phyloP scores from a whole-genome alignment of 2,797 vertebrate species.

The Ficedula albicollis region DNA sequence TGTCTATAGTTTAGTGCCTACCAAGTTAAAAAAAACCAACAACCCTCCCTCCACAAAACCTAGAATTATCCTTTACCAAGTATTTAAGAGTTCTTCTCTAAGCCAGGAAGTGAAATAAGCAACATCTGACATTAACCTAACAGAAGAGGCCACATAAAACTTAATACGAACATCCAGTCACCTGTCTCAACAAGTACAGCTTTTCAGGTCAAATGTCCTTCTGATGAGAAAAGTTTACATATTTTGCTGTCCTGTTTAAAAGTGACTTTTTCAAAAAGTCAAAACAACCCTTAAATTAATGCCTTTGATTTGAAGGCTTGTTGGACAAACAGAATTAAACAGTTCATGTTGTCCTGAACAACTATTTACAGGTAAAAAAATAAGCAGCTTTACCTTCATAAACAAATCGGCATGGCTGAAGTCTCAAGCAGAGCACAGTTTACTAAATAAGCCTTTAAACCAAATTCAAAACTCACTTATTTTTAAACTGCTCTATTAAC shows the following conservation, averaged over 20 bases:
- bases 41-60: not conserved
- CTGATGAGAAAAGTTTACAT: conserved; percentile 46
- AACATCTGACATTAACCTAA: not conserved
- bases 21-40: not conserved
- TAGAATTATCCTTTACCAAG: not conserved
- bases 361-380: conserved; percentile 50
- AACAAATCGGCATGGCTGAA: not conserved
- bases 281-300: conserved; percentile 50
- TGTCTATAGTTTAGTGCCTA: not conserved
- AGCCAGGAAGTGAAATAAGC: not conserved
- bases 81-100: not conserved
- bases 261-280: not conserved
- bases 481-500: not conserved
- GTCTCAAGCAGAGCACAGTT: not conserved
- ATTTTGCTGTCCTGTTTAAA: conserved; percentile 47
- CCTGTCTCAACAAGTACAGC: not conserved
- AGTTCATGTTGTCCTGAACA: not conserved
- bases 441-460: not conserved
- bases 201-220: conserved; percentile 8
- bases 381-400: not conserved
- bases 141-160: not conserved
- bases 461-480: not conserved
- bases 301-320: not conserved
- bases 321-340: conserved; percentile 38
- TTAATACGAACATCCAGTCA: not conserved